Base-by-base conservation (phyloP, 2,113 vertebrate genomes). In the Halichoerus grypus region DNA sequence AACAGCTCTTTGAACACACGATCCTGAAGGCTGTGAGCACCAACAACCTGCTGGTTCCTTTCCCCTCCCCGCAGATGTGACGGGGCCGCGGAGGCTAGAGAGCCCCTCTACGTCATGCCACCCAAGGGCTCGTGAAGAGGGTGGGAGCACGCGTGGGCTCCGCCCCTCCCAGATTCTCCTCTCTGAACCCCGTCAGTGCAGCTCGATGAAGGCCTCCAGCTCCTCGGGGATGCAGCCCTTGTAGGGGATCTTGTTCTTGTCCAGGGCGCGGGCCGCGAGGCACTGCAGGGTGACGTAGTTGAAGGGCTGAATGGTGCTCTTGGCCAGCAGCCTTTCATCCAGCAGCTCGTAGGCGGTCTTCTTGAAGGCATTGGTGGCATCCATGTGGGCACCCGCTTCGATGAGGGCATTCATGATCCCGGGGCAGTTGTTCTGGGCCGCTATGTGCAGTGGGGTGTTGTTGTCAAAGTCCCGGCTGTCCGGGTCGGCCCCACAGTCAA, bases 171-270 rank as follows among this genome's bases (percentile, higher is more conserved):
- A n/a, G 86, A 6, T 61, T 91, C 91, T 76, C 36, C 80, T 79
- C 77, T 10, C 0, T n/a, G 65, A 0, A 0, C 46, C 16, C 0
- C 83, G 95, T 99, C 99, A 99, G 98, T 99, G 99, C 96, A 99
- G 99, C 97, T 99, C 99, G 61, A 99, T 99, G 98, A 99, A 99
- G 53, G 99, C 99, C 98, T 99, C 99, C 98, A 99, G 99, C 98
- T 99, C 99, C 96, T 99, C 99, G 0, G 99, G 99, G 98, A 99
- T 99, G 84, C 99, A 99, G 28, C 99, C 99, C 98, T 99, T 99
- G 98, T 99, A 99, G 93, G 99, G 99, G 84, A 99, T 98, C 99
- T 99, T 99, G 99, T 99, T 99, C 98, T 98, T 99, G 97, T 99
- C 99, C 63, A 99, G 98, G 18, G 99, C 99, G 1, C 99, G 99